Evolutionary conservation across 2,888 invertebrate species (phyloP), one percentile per base, ranked within the genome.

Genomic region (Drosophila nr. perissopoda): DNA sequence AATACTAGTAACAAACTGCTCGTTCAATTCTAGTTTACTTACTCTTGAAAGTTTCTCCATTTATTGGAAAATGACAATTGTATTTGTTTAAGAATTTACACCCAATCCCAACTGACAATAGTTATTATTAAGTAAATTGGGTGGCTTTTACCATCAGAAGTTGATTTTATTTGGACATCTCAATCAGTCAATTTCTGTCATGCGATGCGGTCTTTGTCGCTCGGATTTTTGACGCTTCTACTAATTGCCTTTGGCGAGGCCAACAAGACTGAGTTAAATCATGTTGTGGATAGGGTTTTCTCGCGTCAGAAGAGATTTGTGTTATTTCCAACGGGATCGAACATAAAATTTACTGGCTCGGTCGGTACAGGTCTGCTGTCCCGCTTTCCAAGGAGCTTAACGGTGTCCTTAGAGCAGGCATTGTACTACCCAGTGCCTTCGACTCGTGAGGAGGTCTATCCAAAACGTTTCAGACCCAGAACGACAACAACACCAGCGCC

Each of bases 291-390:
- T 11, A 84, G 91, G 4, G 74, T 92, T 10, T 92, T 92, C 60
- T 87, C 86, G n/a, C 87, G 92, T 0, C 86, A 82, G 29, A 91
- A 88, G 53, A 86, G 92, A 4, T 92, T 91, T 76, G 76, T 92
- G 27, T 61, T 92, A 0, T 89, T 92, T 60, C 91, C 92, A 0
- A 86, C 89, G 36, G 92, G 91, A 13, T 73, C 91, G 1, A 78
- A 83, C 36, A 73, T 92, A 0, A 92, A 92, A 67, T 90, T 92
- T 31, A 92, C 92, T 0, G 69, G 89, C 0, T 77, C 78, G 1
- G 11, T 91, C 0, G 84, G 88, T 42, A 92, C 92, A 67, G 82
- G 85, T 4, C 57, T 92, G 1, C 65, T 92, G 31, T 84, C 90
- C 0, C 45, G 56, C 4, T 89, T 77, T 69, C 92, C 92, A 1